These are phyloP conservation scores for Setophaga petechia DNA, from an alignment of 2,113 vertebrate genomes.

Conservation along the genomic window DNA sequence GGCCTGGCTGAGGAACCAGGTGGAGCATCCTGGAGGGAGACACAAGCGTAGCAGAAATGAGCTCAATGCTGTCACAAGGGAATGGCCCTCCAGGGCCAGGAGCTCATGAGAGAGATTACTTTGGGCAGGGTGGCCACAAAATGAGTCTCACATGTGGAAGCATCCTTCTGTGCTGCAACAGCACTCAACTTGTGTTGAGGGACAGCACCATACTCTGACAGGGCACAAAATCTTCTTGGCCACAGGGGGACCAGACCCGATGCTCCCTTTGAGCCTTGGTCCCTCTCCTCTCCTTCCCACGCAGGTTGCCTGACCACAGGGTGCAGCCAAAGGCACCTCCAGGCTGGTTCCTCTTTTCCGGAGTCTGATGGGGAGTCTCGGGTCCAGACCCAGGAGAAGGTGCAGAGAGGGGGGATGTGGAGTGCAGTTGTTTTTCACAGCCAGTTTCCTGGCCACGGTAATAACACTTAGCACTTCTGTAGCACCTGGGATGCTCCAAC, in stretches of 20 bases:
- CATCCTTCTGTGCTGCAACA: background rate
- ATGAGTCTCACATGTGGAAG: background rate
- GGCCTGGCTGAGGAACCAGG: background rate
- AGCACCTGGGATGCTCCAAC: conserved; percentile 41
- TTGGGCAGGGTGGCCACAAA: background rate
- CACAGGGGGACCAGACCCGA: background rate
- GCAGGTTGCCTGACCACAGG: background rate
- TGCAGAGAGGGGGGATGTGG: background rate
- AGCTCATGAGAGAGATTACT: background rate
- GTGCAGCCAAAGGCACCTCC: background rate
- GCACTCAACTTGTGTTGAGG: background rate
- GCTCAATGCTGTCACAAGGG: background rate
- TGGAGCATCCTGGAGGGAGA: background rate
- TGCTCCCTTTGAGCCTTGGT: background rate
- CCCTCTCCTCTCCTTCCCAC: background rate
- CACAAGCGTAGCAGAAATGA: background rate
- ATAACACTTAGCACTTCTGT: conserved; percentile 59
- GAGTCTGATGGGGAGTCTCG: fast-evolving
- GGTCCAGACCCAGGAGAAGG: background rate
- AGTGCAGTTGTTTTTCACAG: conserved; percentile 5
- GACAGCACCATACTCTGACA: background rate
- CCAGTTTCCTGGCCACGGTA: conserved; percentile 21
- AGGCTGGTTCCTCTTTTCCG: background rate
- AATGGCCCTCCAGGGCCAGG: background rate
- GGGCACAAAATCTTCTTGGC: background rate